These are phyloP conservation scores for Andrena fulva DNA, from an alignment of 2,888 invertebrate genomes.

Conservation along the genomic window DNA sequence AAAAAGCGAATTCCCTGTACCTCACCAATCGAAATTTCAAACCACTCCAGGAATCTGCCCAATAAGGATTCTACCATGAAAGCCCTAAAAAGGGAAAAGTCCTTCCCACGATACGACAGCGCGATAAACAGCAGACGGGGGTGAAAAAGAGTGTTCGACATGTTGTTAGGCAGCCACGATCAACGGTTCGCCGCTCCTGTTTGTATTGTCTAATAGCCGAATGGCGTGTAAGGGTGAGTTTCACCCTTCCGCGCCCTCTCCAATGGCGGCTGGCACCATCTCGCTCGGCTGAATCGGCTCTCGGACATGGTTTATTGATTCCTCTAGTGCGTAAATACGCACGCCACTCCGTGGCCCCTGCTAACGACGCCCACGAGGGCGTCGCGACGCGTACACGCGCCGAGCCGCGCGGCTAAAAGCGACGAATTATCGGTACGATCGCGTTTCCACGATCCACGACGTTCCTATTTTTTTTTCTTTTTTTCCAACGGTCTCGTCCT, in stretches of 20 bases:
- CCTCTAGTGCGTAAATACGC: slow-evolving; percentile 75
- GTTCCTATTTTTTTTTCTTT: not conserved
- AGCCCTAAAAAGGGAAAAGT: not conserved
- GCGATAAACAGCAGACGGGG: slow-evolving; percentile 10
- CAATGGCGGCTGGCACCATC: slow-evolving; percentile 60
- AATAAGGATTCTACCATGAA: not conserved
- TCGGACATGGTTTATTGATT: slow-evolving; percentile 78
- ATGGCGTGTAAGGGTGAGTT: slow-evolving; percentile 72
- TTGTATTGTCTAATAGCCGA: slow-evolving; percentile 75
- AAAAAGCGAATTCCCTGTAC: no score
- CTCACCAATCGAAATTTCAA: no score
- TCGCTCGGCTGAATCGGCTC: slow-evolving; percentile 65
- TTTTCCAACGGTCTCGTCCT: no score
- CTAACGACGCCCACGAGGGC: slow-evolving; percentile 68
- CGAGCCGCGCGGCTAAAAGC: slow-evolving; percentile 43
- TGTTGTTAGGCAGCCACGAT: slow-evolving; percentile 49
- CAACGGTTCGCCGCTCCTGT: slow-evolving; percentile 61
- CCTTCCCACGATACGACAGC: not conserved
- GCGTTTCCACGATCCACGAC: not conserved
- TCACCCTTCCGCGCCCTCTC: slow-evolving; percentile 53
- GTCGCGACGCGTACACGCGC: slow-evolving; percentile 47
- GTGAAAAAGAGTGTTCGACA: slow-evolving; percentile 34
- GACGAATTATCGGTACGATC: slow-evolving; percentile 61
- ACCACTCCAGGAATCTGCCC: no score
- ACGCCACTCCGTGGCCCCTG: slow-evolving; percentile 64